Base-by-base conservation (phyloP, 2,888 invertebrate species). In the Ormyrus pomaceus region DNA sequence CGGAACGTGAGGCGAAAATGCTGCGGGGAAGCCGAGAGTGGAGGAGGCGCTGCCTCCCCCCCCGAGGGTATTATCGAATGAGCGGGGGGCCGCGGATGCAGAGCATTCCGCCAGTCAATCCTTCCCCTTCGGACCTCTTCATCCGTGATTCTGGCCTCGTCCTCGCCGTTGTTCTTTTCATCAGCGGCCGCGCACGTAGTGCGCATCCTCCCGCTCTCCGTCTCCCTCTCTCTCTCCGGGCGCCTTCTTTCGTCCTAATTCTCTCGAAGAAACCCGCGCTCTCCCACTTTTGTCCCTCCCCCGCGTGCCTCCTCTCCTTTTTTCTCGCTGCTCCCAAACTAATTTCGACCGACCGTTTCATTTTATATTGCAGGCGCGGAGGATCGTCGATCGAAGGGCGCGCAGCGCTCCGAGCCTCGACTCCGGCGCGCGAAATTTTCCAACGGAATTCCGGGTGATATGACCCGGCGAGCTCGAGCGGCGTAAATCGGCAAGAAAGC, bases 121-220 rank as follows among this genome's bases (percentile, higher is more conserved):
- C 59, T 55, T 71, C 46, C 11, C 19, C 55, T 62, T 55, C 45
- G 55, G 58, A 77, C 58, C 72, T 72, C 66, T 75, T 68, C 75
- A 68, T 68, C 68, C 68, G 68, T 61, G 87, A 89, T 84, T 58
- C 65, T 34, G 13, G 53, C 34, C 71, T 51, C 61, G 51, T 72
- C 59, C 11, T 13, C 46, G 56, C 19, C 64, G 74, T 74, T 64
- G 73, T 73, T 74, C 74, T 74, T 74, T 74, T 74, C 74, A 56
- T 74, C 74, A 58, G 59, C 19, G 51, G 19, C 0, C 2, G 19
- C 19, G 19, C 19, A 19, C 19, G 19, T 19, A 19, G 19, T 19
- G 19, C 19, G 19, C 19, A 19, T 19, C 19, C 19, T 19, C 19
- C 19, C 19, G 19, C 19, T 19, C 51, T 19, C 13, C 9, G 19